These are phyloP conservation scores for Chionoecetes opilio DNA, from an alignment of 1,140 invertebrate genomes.

Conservation along the genomic window DNA sequence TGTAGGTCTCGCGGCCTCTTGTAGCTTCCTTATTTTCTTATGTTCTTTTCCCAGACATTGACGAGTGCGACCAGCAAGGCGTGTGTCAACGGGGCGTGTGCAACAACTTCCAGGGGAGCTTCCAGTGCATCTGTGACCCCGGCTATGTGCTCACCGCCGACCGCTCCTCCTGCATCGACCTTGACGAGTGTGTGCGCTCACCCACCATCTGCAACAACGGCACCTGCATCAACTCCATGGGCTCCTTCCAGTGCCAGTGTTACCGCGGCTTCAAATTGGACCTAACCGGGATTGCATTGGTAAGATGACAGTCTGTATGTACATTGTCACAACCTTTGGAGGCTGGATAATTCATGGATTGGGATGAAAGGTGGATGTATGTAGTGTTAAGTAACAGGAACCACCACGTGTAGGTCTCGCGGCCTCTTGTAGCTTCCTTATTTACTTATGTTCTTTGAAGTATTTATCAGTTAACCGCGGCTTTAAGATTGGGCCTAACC, in stretches of 20 bases:
- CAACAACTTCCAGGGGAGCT: conserved; percentile 89
- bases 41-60: conserved; percentile 86
- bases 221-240: conserved; percentile 91
- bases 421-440: too few species aligned
- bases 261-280: conserved; percentile 92
- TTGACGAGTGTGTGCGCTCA: conserved; percentile 90
- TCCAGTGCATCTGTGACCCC: conserved; percentile 87
- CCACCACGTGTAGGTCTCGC: too few species aligned
- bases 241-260: conserved; percentile 92
- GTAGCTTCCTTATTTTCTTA: too few species aligned
- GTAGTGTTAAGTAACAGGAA: too few species aligned
- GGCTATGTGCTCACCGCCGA: conserved; percentile 87
- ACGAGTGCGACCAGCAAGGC: conserved; percentile 88
- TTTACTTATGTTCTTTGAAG: too few species aligned
- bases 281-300: conserved; percentile 94
- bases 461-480: too few species aligned
- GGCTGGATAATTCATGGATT: too few species aligned
- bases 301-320: conserved; percentile 84
- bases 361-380: too few species aligned
- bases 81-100: conserved; percentile 90
- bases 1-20: too few species aligned
- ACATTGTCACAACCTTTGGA: too few species aligned
- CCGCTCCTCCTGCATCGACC: conserved; percentile 89
- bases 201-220: conserved; percentile 91
- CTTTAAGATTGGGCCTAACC: too few species aligned